A percentile compares a stretch with the other conserved stretches of the same genome.
phyloP scores from a whole-genome alignment of 2,113 vertebrate genomes.

The Oreochromis aureus region DNA sequence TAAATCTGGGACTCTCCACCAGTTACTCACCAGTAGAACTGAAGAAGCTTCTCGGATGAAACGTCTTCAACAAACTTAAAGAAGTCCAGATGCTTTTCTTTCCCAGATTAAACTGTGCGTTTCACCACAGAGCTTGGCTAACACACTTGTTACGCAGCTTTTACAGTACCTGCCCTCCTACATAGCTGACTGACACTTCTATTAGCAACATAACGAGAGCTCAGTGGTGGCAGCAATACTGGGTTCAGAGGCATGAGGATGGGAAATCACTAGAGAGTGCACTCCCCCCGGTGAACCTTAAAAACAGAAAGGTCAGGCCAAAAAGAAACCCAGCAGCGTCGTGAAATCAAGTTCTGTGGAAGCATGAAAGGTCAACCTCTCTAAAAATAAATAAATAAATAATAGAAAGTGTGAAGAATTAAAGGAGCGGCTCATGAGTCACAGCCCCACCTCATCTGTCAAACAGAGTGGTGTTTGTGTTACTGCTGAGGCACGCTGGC shows the following conservation, averaged over 20 bases:
- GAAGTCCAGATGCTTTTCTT: neutral
- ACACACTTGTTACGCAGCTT: neutral
- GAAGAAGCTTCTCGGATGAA: neutral
- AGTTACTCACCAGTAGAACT: neutral
- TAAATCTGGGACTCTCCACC: neutral
- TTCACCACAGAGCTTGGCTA: neutral
- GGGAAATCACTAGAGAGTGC: neutral
- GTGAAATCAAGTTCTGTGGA: neutral
- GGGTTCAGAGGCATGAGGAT: neutral
- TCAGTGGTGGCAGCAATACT: neutral
- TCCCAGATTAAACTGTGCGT: neutral
- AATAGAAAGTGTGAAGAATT: neutral
- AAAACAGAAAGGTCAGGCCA: neutral
- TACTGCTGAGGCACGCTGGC: neutral
- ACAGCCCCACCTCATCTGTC: neutral
- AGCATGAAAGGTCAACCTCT: neutral
- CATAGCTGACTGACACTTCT: neutral
- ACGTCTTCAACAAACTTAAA: neutral
- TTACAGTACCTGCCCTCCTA: neutral
- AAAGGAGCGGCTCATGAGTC: neutral
- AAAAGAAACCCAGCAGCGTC: neutral
- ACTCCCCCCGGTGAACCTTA: neutral
- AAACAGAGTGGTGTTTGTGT: neutral
- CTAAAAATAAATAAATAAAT: accelerated
- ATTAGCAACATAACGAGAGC: neutral